A percentile compares a stretch with the other conserved stretches of the same genome.
Evolutionary conservation across 2,888 invertebrate genomes (phyloP).

Genomic region (Neoascia interrupta): DNA sequence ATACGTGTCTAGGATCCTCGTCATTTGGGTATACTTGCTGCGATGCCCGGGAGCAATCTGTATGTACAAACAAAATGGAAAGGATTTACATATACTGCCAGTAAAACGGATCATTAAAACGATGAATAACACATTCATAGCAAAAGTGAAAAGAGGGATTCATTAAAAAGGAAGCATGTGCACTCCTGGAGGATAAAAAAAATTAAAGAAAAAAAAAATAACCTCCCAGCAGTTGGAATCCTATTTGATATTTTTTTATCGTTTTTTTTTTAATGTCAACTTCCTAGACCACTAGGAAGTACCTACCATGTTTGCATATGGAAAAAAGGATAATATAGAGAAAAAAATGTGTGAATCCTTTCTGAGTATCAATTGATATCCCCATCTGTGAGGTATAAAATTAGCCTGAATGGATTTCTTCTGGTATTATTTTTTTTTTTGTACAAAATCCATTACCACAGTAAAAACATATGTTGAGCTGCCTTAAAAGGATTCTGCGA

Average conservation of each 20-base stretch:
- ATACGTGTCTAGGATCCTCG: conserved; percentile 66
- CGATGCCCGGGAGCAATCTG: conserved; percentile 54
- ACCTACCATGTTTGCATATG: conserved; percentile 59
- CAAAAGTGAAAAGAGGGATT: conserved; percentile 54
- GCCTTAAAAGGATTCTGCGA: conserved; percentile 39
- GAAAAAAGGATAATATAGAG: conserved; percentile 42
- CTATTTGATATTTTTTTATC: conserved; percentile 24
- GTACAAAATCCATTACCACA: conserved; percentile 39
- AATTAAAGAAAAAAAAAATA: conserved; percentile 10
- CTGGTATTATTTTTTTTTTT: conserved; percentile 7
- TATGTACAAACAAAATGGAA: conserved; percentile 59
- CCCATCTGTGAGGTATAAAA: conserved; percentile 57
- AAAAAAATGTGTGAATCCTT: conserved; percentile 57
- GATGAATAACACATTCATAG: conserved; percentile 62
- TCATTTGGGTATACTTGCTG: conserved; percentile 30
- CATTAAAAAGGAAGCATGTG: conserved; percentile 65
- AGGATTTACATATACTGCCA: conserved; percentile 58
- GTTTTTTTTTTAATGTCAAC: conserved; percentile 52
- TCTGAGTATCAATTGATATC: conserved; percentile 63
- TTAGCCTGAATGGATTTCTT: conserved; percentile 64
- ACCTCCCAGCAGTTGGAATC: conserved; percentile 35
- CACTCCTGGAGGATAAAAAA: conserved; percentile 35
- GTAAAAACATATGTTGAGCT: conserved; percentile 51
- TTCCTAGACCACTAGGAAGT: conserved; percentile 67
- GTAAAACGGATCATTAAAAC: conserved; percentile 69